Percentiles rank a stretch among this genome's conserved stretches.
These are phyloP conservation scores for Myotis brandtii DNA, from an alignment of 2,113 vertebrate genomes.

Conservation along the genomic window DNA sequence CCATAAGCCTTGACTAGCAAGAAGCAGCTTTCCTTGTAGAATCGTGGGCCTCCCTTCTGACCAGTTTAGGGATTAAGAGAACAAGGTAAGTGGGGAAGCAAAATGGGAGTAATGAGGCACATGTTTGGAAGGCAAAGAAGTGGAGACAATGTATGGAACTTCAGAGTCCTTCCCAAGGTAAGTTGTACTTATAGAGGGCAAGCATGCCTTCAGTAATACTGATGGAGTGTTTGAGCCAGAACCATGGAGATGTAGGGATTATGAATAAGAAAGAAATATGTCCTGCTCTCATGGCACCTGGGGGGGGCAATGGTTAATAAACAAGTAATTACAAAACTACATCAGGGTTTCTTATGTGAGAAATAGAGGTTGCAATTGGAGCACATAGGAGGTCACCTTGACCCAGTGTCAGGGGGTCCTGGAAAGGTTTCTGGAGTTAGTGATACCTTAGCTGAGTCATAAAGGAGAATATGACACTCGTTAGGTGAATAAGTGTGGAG, in stretches of 20 bases:
- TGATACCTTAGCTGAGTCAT: neutral
- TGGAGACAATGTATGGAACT: neutral
- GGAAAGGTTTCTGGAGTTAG: neutral
- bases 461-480: neutral
- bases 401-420: neutral
- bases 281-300: neutral
- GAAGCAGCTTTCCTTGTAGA: neutral
- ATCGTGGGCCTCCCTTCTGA: neutral
- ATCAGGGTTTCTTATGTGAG: neutral
- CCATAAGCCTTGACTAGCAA: neutral
- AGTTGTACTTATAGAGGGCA: rapidly evolving
- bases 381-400: neutral
- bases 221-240: neutral
- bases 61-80: neutral
- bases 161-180: neutral
- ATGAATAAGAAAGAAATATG: neutral
- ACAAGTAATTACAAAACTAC: neutral
- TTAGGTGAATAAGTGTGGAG: neutral
- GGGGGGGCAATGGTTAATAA: neutral
- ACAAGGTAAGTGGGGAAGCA: neutral
- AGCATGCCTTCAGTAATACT: neutral
- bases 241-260: neutral
- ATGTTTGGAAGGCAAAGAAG: neutral
- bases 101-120: neutral
- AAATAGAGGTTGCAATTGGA: neutral